Conservation (phyloP, 2,797 vertebrate species). For the Tokudaia tokunoshimensis region DNA sequence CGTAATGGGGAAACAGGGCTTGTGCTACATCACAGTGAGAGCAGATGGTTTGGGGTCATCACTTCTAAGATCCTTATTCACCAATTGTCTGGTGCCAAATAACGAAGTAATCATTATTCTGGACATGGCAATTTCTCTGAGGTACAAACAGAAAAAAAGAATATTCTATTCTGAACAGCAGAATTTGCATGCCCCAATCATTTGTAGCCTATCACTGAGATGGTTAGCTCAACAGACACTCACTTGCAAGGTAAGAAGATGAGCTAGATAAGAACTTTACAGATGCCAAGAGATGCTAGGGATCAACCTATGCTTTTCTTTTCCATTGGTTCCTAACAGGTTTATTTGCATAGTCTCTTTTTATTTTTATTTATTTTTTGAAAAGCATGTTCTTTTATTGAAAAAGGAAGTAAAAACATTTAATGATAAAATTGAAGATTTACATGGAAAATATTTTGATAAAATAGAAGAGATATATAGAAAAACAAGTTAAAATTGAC, state of each 20-base stretch:
- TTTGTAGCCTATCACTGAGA: background rate
- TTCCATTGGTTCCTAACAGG: background rate
- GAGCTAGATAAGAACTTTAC: background rate
- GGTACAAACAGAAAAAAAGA: background rate
- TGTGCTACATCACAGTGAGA: background rate
- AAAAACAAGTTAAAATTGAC: too few relatives aligned
- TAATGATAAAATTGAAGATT: too few relatives aligned
- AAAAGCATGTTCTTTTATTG: too few relatives aligned
- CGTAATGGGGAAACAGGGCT: background rate
- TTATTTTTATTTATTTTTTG: background rate
- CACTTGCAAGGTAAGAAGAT: background rate
- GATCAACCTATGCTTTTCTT: background rate
- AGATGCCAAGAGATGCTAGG: background rate
- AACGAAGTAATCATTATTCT: background rate
- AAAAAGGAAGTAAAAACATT: too few relatives aligned
- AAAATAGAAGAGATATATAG: too few relatives aligned
- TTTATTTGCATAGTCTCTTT: background rate
- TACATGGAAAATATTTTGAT: too few relatives aligned
- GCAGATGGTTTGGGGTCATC: background rate
- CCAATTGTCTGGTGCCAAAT: background rate
- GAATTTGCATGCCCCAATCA: background rate
- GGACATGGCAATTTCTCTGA: background rate
- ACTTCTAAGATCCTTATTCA: background rate
- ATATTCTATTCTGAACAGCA: constrained; percentile 10
- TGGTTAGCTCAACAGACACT: background rate